Evolutionary conservation across 2,113 vertebrate species (phyloP), one percentile per base, ranked within the genome.

Genomic region (Brachyhypopomus gauderio): DNA sequence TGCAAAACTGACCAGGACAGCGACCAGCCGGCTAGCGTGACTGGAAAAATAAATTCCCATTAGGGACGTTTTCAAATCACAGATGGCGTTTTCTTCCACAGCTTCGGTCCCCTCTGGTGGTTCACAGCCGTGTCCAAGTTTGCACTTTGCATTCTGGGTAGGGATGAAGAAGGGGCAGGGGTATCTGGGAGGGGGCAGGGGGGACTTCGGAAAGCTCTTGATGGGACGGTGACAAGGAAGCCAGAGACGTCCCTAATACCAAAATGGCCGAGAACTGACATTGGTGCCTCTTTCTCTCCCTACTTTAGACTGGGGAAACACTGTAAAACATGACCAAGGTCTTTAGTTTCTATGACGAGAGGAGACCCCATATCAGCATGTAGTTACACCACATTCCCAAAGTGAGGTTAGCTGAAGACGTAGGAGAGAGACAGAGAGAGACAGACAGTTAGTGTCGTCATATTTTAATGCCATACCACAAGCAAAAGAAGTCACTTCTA

Each of bases 321-420:
- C 55, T 77, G 79, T 30, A 55, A 70, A 77, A 83, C 27, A 58
- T 14, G 27, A 77, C 80, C 75, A 62, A 86, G 72, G 92, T 95
- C 94, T 96, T 94, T 94, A 91, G 90, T 92, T 90, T 81, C 52
- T 92, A 78, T 79, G 89, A 89, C 56, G 84, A 90, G 92, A 94
- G 93, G 94, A 94, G 72, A 87, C 83, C 92, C 91, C 91, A 84
- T 75, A 90, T 92, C 93, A 91, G 90, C 93, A 89, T 45, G 90
- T 90, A 86, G 88, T 91, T 84, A 86, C 89, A 88, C 91, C 94
- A 92, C 93, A 85, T 89, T 94, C 92, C 92, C 0, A 83, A 92
- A 94, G 95, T 92, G 89, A 93, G 94, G 96, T 97, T 99, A 99
- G 95, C 97, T 99, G 90, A 66, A 94, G 90, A 88, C 12, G 45